Conservation (phyloP, 2,113 vertebrate genomes). For the Diphyllodes magnificus region DNA sequence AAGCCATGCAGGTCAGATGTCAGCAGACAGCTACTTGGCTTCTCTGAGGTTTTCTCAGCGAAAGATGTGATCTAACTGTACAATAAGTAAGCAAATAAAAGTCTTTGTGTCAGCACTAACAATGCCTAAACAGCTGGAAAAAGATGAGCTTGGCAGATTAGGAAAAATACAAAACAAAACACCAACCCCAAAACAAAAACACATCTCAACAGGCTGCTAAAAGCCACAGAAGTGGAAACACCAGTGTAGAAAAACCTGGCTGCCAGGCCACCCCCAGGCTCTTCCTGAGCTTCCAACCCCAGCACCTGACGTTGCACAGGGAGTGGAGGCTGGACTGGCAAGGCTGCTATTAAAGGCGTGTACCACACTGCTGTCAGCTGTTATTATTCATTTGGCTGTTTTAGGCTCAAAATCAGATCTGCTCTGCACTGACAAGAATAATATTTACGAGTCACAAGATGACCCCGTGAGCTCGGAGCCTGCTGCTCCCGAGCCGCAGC, state of each 20-base stretch:
- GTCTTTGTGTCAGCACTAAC: not conserved
- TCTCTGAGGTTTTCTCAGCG: not conserved
- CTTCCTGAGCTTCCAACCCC: not conserved
- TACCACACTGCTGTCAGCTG: conserved; percentile 3
- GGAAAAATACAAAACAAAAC: not conserved
- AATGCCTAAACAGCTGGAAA: not conserved
- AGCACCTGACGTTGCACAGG: not conserved
- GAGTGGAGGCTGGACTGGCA: not conserved
- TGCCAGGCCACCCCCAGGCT: not conserved
- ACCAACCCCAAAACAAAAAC: not conserved
- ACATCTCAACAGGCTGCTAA: not conserved
- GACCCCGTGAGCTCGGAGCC: not conserved
- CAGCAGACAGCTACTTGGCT: not conserved
- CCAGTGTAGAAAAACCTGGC: not conserved
- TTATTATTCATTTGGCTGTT: not conserved
- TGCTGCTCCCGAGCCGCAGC: not conserved
- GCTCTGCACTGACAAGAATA: conserved; percentile 21
- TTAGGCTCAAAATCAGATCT: not conserved
- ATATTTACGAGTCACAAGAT: not conserved
- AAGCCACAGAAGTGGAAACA: not conserved
- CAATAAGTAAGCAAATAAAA: not conserved
- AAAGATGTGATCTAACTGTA: not conserved
- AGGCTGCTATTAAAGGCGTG: conserved; percentile 5
- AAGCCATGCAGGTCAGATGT: fast-evolving
- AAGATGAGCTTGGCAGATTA: not conserved